These are phyloP conservation scores for Orchestia grillus DNA, from an alignment of 1,140 invertebrate species.

Conservation along the genomic window DNA sequence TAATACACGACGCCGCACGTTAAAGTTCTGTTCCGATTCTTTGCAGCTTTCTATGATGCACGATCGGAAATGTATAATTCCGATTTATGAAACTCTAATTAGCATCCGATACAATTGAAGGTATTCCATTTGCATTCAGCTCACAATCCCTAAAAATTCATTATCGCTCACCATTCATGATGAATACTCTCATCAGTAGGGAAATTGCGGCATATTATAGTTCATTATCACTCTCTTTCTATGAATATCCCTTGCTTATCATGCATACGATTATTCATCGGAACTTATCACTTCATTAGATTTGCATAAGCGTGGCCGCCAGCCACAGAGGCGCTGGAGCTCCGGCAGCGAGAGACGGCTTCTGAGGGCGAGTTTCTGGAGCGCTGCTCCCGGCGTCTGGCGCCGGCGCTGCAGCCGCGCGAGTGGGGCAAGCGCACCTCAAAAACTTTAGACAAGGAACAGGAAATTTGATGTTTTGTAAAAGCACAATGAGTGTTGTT, in stretches of 20 bases:
- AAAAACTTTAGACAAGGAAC: neutral
- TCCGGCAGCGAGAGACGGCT: no score
- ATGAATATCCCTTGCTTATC: conserved; percentile 8
- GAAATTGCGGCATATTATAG: neutral
- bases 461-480: neutral
- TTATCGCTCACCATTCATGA: neutral
- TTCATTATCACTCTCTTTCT: conserved; percentile 9
- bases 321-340: neutral
- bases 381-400: no score
- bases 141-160: neutral
- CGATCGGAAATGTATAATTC: neutral
- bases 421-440: neutral
- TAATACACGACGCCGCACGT: neutral
- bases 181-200: neutral
- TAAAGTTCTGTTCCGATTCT: neutral
- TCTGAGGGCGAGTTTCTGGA: no score
- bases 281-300: conserved; percentile 9
- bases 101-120: neutral
- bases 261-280: conserved; percentile 8
- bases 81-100: neutral
- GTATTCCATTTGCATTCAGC: neutral
- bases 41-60: neutral
- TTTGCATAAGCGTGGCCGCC: neutral
- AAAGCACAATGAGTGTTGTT: neutral
- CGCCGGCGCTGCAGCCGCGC: no score